Conservation (phyloP, 2,797 vertebrate genomes). For the Halcyon badia region DNA sequence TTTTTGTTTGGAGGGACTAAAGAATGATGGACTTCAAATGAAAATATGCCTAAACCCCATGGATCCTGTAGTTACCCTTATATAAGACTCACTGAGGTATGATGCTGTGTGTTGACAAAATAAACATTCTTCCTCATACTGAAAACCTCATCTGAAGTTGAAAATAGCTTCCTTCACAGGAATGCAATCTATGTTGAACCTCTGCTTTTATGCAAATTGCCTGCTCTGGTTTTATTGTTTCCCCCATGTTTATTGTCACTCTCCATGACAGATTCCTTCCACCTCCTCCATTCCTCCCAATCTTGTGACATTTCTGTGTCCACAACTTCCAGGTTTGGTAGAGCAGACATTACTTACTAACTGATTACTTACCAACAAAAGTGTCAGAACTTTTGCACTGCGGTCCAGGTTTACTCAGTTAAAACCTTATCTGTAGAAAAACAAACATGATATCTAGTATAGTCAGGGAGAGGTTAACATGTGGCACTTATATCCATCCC, state of each 20-base stretch:
- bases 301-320: background rate
- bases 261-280: background rate
- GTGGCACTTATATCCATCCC: background rate
- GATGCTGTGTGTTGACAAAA: background rate
- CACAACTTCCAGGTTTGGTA: background rate
- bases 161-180: background rate
- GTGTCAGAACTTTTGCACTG: background rate
- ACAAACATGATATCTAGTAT: background rate
- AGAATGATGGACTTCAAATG: background rate
- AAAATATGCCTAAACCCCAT: background rate
- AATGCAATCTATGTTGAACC: background rate
- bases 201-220: background rate
- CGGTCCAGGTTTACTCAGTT: background rate
- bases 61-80: background rate
- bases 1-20: background rate
- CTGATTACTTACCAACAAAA: background rate
- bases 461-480: background rate
- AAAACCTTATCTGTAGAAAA: background rate
- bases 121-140: background rate
- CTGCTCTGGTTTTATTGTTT: background rate
- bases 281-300: background rate
- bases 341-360: background rate
- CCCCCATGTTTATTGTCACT: background rate
- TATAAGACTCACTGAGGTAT: background rate
- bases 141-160: background rate